Conservation (phyloP, 2,797 vertebrate genomes). For the Zalophus californianus region DNA sequence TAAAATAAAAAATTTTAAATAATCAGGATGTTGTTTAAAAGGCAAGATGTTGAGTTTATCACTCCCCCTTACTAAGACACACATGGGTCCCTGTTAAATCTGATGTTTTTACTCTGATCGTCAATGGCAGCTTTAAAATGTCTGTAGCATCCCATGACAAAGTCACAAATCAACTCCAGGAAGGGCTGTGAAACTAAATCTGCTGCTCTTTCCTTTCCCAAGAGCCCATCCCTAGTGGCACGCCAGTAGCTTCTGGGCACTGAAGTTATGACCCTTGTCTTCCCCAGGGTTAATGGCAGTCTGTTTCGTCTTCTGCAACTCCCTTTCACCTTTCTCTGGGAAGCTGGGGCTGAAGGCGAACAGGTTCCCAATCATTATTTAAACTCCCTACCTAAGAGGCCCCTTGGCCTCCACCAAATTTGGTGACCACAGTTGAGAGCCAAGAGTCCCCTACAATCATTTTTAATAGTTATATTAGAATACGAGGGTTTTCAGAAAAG, state of each 20-base stretch:
- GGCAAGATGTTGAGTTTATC: conserved; percentile 61
- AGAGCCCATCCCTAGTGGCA: background rate
- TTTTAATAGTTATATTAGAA: conserved; percentile 29
- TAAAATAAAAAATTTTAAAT: conserved; percentile 57
- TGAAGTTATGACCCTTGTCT: background rate
- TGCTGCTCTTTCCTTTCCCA: background rate
- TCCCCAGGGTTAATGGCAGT: background rate
- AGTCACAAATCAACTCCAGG: conserved; percentile 17
- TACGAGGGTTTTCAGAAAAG: conserved; percentile 27
- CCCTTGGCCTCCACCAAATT: background rate
- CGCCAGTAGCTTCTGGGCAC: background rate
- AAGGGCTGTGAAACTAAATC: background rate
- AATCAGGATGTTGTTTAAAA: conserved; percentile 66
- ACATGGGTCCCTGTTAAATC: background rate
- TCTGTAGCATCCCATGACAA: background rate
- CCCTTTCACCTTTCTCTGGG: background rate
- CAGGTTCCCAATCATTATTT: background rate
- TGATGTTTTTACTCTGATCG: background rate
- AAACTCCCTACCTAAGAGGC: background rate
- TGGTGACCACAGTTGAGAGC: background rate
- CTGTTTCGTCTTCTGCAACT: background rate
- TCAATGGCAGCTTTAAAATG: background rate
- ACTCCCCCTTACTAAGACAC: conserved; percentile 2
- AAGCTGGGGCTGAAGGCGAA: background rate
- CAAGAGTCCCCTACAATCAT: background rate